Percentiles rank a stretch among this genome's conserved stretches.
Evolutionary conservation across 1,140 invertebrate genomes (phyloP).

Genomic region (Phthorimaea operculella): DNA sequence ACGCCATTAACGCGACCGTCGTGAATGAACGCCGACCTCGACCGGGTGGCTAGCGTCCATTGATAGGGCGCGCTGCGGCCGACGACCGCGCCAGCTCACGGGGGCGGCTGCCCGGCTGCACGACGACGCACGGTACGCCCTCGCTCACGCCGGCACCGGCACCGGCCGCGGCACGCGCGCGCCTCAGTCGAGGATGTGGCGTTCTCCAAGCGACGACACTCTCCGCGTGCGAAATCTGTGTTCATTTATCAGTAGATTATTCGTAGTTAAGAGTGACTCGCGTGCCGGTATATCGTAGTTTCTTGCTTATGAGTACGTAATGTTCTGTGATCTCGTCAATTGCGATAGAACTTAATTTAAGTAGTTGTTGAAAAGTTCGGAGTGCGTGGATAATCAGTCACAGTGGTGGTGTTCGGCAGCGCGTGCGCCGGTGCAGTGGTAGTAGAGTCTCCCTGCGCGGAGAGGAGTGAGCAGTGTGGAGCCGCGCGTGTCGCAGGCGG

Average conservation of each 20-base stretch:
- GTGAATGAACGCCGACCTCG: conserved; percentile 65
- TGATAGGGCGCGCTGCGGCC: conserved; percentile 54
- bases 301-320: conserved; percentile 31
- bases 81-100: conserved; percentile 41
- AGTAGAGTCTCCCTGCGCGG: conserved; percentile 11
- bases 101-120: conserved; percentile 30
- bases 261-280: conserved; percentile 38
- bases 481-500: conserved; percentile 13
- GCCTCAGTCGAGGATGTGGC: conserved; percentile 61
- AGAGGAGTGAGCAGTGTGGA: conserved; percentile 22
- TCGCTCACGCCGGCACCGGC: conserved; percentile 26
- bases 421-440: conserved; percentile 16
- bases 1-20: conserved; percentile 61
- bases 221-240: conserved; percentile 55
- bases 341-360: conserved; percentile 35
- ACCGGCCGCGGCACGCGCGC: conserved; percentile 44
- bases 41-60: conserved; percentile 55
- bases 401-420: conserved; percentile 9
- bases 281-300: conserved; percentile 34
- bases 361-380: background rate
- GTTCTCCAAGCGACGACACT: conserved; percentile 54
- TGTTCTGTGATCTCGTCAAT: conserved; percentile 61
- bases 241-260: conserved; percentile 61
- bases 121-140: conserved; percentile 36
- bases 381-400: background rate